Evolutionary conservation across 2,113 vertebrate genomes (phyloP), one percentile per base, ranked within the genome.

Genomic region (Caretta caretta): DNA sequence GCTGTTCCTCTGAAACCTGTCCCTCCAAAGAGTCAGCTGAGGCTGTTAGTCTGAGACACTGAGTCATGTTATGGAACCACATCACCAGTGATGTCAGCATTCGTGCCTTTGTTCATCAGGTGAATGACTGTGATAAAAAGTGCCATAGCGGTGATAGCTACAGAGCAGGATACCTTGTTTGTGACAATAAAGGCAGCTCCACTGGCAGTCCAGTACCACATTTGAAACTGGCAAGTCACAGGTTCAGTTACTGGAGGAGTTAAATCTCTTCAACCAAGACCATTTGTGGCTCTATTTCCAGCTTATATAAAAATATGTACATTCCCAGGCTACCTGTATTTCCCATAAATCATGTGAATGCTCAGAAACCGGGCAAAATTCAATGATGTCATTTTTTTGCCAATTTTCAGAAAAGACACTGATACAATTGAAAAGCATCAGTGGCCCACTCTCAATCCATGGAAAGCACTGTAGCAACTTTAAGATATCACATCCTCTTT

Each of bases 61-160:
- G 88, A 90, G 85, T 54, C 81, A 1, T 29, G 49, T 96, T 97
- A 92, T 88, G 93, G 86, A 97, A 96, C 2, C 6, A 53, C 1
- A 1, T 11, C 38, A 80, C 22, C 17, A 0, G n/a, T 1, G 0
- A 59, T 29, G 94, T 24, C 76, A 57, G 85, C 62, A 95, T 95
- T 93, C 9, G 8, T 94, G 95, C 93, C 59, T 94, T 75, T 12
- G 46, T 95, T 93, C 85, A 91, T 46, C 42, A 90, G 96, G 94
- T 95, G 86, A 83, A 48, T 8, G 95, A 94, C 94, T 94, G 87
- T 83, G 79, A 90, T 78, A 81, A 84, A 88, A 97, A 57, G 72
- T 91, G 85, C 78, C 85, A 3, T 76, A 50, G 46, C 24, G 93
- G 57, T 82, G 92, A 92, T 84, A 93, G 56, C 80, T 94, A 83